Evolutionary conservation across 2,797 vertebrate genomes (phyloP), one percentile per base, ranked within the genome.

Genomic region (Dipus sagitta): DNA sequence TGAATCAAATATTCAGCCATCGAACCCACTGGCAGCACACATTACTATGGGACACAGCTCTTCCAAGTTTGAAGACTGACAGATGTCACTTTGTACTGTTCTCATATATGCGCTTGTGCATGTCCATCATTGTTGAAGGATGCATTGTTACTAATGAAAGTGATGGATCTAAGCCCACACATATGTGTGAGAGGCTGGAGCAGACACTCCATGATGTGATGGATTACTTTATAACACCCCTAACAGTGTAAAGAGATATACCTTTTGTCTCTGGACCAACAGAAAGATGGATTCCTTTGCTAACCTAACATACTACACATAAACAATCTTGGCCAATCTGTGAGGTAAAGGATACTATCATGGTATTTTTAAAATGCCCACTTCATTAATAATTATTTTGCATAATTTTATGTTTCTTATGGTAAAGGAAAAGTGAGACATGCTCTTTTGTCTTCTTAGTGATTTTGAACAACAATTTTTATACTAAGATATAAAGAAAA

Each of bases 401-500:
- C 11, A 18, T 75, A 72, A 81, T 78, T 74, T 72, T 78, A 68
- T 52, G 7, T 86, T 77, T 86, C 17, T 60, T 64, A 58, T 75
- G 76, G 65, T 85, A 88, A 20, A 38, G 79, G 79, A 30, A 78
- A 47, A 64, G 10, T 32, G 28, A 11, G 13, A 34, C 86, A 86
- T 86, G 21, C 34, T 3, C 38, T 78, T 83, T 64, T 68, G 5
- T 65, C 34, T 87, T 82, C 20, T 75, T 58, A 86, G 3, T 80
- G 64, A 87, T 87, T 95, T 72, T 47, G 26, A 90, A 92, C 42
- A 92, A 42, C 30, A 87, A 82, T 88, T 87, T 68, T 30, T 60
- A 64, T 72, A 54, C 54, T n/a, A 80, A 92, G 12, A 78, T 68
- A 65, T 82, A 82, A 78, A 47, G 42, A 47, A 47, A 94, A 9